Evolutionary conservation across 1,140 invertebrate genomes (phyloP).

Genomic region (Globodera rostochiensis): DNA sequence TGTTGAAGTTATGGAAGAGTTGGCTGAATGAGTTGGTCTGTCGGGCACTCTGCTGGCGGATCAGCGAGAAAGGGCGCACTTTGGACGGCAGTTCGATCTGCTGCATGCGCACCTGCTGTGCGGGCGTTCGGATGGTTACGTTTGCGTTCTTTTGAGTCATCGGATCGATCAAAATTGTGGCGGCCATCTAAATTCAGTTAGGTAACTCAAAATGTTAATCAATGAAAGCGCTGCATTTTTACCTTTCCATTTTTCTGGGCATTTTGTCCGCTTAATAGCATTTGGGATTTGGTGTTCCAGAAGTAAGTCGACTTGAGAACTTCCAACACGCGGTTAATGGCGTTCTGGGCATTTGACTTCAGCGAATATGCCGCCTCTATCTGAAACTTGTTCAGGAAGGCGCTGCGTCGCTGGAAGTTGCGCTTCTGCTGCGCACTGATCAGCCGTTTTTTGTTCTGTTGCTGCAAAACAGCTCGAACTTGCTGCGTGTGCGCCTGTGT

Average conservation of each 20-base stretch:
- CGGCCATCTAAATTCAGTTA: constrained; percentile 3
- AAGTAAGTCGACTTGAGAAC: constrained; percentile 41
- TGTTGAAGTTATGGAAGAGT: not conserved
- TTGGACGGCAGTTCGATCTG: constrained; percentile 30
- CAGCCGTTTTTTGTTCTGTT: constrained; percentile 26
- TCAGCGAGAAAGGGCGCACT: constrained; percentile 21
- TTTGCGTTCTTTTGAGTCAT: constrained; percentile 43
- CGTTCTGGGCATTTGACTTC: constrained; percentile 29
- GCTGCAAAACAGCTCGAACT: not conserved
- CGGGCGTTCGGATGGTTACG: constrained; percentile 48
- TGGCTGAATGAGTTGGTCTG: constrained; percentile 16
- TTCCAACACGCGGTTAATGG: constrained; percentile 27
- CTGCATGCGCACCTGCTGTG: constrained; percentile 20
- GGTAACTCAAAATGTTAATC: not conserved
- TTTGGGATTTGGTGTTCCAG: constrained; percentile 41
- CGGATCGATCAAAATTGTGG: constrained; percentile 49
- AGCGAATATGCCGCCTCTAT: constrained; percentile 45
- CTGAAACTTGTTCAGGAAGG: constrained; percentile 49
- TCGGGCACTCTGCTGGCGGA: constrained; percentile 9
- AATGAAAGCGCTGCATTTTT: not conserved
- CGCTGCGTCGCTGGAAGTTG: constrained; percentile 23
- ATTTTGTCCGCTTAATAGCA: constrained; percentile 1
- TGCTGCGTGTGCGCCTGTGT: constrained; percentile 23
- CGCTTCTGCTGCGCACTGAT: constrained; percentile 20
- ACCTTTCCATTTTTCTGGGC: constrained; percentile 14